Evolutionary conservation across 2,888 invertebrate species (phyloP), one percentile per base, ranked within the genome.

Genomic region (Eurytoma californica): DNA sequence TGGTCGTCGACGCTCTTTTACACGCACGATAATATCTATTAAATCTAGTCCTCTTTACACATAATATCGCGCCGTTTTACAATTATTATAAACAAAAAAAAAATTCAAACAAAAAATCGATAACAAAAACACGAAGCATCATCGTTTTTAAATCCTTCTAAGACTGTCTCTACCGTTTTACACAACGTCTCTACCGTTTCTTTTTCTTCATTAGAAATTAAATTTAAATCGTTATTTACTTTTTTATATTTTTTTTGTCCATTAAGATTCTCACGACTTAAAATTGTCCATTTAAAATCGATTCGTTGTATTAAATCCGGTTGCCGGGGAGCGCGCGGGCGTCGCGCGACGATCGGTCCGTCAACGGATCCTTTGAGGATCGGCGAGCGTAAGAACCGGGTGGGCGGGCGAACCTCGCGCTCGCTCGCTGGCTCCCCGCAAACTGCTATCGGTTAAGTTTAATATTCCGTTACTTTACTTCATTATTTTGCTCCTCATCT

Each of bases 291-390:
- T 80, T 75, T 81, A 85, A 86, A 87, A 88, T 88, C 87, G 87
- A 88, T 89, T 90, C 90, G 90, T 90, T 90, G 90, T 90, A 89
- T 90, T 39, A 39, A 39, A 88, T 88, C 88, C 88, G 87, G 88
- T 89, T 87, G 87, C 85, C 87, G 89, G 86, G 24, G 88, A 88
- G 87, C 85, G 84, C n/a, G 70, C 84, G 83, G 83, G 82, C 83
- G 83, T 49, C 60, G n/a, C 28, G 20, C 49, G 47, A 9, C 5
- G 1, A 1, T 1, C 39, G 39, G 9, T 7, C 39, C 9, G 39
- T 9, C 39, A 39, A 39, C 5, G 9, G 39, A 7, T 39, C 39
- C 39, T 39, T 39, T 39, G 39, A 39, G 9, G 9, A 9, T 9
- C n/a, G 1, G 9, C 9, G 39, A 39, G 39, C 39, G 39, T 9